These are phyloP conservation scores for Rhabdornis inornatus DNA, from an alignment of 2,113 vertebrate species.

Conservation along the genomic window DNA sequence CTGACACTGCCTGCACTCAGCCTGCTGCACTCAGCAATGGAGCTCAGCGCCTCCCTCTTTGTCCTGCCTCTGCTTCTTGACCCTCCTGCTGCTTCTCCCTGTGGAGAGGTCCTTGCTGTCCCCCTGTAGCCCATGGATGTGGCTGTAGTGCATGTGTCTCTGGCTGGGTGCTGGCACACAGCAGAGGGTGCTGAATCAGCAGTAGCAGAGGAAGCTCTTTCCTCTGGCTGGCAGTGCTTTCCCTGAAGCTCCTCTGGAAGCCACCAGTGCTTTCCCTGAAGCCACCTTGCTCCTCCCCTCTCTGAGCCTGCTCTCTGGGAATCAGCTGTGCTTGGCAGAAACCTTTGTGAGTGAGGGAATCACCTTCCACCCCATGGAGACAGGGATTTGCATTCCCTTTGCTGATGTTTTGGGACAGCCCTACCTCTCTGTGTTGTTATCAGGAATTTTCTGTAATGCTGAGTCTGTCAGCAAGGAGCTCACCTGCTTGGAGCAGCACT, in stretches of 20 bases:
- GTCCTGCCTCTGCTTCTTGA: background rate
- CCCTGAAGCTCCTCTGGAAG: background rate
- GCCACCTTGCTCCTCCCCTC: background rate
- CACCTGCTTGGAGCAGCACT: background rate
- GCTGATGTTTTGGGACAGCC: background rate
- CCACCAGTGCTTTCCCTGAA: background rate
- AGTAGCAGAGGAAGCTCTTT: background rate
- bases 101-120: background rate
- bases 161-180: background rate
- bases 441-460: background rate
- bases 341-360: background rate
- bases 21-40: background rate
- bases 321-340: background rate
- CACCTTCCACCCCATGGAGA: rapidly evolving
- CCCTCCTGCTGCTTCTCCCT: background rate
- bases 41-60: background rate
- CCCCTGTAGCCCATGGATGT: background rate
- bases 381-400: background rate
- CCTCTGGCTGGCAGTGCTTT: background rate
- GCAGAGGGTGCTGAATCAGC: background rate
- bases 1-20: background rate
- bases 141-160: background rate
- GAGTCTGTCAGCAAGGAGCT: background rate
- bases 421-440: background rate
- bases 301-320: rapidly evolving